phyloP scores from a whole-genome alignment of 2,113 vertebrate species.

The Struthidea cinerea region DNA sequence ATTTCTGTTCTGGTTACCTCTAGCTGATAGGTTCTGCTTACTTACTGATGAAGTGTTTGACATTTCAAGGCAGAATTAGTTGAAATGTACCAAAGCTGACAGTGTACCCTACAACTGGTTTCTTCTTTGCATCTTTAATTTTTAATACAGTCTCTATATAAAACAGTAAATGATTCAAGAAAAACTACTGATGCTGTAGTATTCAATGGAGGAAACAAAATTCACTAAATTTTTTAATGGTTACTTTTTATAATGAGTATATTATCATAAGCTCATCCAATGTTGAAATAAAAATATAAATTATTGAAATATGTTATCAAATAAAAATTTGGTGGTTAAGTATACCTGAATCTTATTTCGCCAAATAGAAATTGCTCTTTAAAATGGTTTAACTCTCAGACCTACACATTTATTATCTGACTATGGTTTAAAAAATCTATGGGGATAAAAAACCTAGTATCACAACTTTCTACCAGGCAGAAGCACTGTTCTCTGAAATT shows the following conservation, averaged over 20 bases:
- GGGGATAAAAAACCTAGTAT: not conserved
- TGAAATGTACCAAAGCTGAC: not conserved
- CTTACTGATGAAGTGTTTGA: not conserved
- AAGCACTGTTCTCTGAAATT: not conserved
- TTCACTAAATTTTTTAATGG: not conserved
- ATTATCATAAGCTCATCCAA: not conserved
- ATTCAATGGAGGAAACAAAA: not conserved
- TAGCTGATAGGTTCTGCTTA: not conserved
- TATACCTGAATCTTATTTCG: not conserved
- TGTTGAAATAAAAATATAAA: not conserved
- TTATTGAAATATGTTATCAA: not conserved
- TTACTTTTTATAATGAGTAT: not conserved
- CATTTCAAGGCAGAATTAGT: not conserved
- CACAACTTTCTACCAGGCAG: not conserved
- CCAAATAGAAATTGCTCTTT: not conserved
- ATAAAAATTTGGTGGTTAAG: not conserved
- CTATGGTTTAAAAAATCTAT: not conserved
- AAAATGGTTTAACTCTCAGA: not conserved
- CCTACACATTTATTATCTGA: not conserved
- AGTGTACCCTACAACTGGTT: not conserved
- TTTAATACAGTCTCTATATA: not conserved
- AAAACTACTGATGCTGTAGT: not conserved
- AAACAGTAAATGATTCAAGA: not conserved
- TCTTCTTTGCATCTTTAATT: not conserved
- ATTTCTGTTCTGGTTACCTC: not conserved